phyloP scores from a whole-genome alignment of 2,888 invertebrate species.

The Cepaea hortensis region DNA sequence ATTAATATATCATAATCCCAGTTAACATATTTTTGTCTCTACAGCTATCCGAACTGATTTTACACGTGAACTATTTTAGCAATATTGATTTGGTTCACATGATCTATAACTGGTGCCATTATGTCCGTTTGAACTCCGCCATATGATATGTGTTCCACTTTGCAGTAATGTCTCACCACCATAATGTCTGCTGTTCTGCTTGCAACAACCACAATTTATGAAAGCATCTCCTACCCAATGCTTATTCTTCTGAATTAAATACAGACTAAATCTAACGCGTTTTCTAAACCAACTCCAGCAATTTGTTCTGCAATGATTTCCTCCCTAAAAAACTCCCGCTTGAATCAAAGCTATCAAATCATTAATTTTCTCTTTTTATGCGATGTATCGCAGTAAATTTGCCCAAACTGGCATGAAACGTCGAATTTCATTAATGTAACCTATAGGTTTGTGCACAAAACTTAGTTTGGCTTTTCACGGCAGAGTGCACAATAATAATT shows the following conservation, averaged over 20 bases:
- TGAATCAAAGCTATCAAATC: background rate
- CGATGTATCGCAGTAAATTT: background rate
- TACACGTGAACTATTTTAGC: too few species aligned
- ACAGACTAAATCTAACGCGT: background rate
- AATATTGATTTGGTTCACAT: too few species aligned
- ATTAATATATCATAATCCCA: too few species aligned
- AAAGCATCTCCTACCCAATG: background rate
- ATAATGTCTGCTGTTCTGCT: too few species aligned
- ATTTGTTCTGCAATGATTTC: background rate
- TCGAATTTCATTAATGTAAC: conserved; percentile 16
- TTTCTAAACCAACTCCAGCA: background rate
- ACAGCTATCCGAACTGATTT: too few species aligned
- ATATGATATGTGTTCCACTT: too few species aligned
- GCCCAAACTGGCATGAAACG: conserved; percentile 13
- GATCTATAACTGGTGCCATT: too few species aligned
- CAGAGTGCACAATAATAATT: background rate
- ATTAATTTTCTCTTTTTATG: background rate
- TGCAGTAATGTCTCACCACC: too few species aligned
- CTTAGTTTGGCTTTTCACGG: conserved; percentile 13
- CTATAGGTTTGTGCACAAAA: background rate
- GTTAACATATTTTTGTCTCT: too few species aligned
- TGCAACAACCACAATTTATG: background rate
- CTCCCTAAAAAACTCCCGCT: background rate
- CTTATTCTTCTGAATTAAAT: background rate
- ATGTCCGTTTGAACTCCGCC: too few species aligned